Conservation (phyloP, 1,140 invertebrate genomes). For the Carposina sasakii region DNA sequence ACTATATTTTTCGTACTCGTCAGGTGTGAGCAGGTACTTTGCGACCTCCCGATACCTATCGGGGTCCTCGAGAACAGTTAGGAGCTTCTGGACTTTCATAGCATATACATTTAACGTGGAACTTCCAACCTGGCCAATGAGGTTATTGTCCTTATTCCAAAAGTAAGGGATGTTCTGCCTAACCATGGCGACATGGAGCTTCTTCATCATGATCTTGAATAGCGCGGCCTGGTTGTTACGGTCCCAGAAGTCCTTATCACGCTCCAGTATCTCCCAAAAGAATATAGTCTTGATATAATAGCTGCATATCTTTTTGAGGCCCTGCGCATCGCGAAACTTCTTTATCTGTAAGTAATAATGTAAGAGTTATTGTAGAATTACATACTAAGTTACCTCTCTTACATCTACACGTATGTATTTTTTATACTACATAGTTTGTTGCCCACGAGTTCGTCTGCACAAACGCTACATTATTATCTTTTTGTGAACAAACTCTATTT, state of each 20-base stretch:
- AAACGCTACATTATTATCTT: no score
- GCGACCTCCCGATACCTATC: constrained; percentile 31
- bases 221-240: constrained; percentile 29
- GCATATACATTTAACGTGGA: constrained; percentile 26
- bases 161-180: constrained; percentile 36
- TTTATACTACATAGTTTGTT: no score
- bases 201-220: constrained; percentile 38
- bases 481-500: no score
- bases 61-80: constrained; percentile 25
- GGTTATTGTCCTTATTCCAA: constrained; percentile 45
- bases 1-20: constrained; percentile 35
- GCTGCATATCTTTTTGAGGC: constrained; percentile 42
- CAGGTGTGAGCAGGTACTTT: constrained; percentile 30
- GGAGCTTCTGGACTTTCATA: constrained; percentile 23
- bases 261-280: constrained; percentile 40
- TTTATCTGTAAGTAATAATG: constrained; percentile 42
- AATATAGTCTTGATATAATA: constrained; percentile 56
- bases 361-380: constrained; percentile 4
- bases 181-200: constrained; percentile 27
- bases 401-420: no score
- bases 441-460: no score
- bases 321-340: constrained; percentile 39
- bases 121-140: constrained; percentile 25
- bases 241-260: constrained; percentile 26
- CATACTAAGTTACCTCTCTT: background rate